Conservation (phyloP, 2,888 invertebrate species). For the Globia sparganii region DNA sequence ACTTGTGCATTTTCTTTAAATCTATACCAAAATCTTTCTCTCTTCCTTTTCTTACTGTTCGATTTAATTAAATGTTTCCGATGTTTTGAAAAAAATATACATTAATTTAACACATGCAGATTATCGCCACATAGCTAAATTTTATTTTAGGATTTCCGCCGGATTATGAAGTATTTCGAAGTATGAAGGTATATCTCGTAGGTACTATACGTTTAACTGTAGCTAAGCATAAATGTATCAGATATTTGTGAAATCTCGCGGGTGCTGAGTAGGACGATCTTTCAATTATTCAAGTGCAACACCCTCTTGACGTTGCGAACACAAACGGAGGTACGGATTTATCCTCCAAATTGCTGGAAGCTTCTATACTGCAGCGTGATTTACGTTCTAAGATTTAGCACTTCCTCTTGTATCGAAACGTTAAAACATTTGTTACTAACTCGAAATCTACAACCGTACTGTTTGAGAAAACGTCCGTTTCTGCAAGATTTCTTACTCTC, state of each 20-base stretch:
- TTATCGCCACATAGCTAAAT: neutral
- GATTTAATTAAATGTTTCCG: neutral
- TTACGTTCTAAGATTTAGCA: conserved; percentile 83
- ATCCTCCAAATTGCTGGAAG: conserved; percentile 77
- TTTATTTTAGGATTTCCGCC: neutral
- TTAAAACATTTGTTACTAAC: conserved; percentile 84
- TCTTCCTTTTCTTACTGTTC: neutral
- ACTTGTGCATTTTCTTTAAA: neutral
- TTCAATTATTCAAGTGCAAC: conserved; percentile 77
- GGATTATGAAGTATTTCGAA: neutral
- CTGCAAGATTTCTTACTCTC: conserved; percentile 71
- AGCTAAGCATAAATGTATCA: conserved; percentile 18
- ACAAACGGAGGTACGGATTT: conserved; percentile 78
- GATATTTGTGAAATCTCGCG: conserved; percentile 54
- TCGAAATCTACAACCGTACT: conserved; percentile 75
- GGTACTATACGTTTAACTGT: neutral
- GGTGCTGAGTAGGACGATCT: conserved; percentile 70
- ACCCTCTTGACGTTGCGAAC: conserved; percentile 74
- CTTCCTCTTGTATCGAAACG: conserved; percentile 85
- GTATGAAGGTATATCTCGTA: neutral
- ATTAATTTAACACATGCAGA: neutral
- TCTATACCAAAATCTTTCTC: too few relatives aligned
- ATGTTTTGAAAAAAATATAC: neutral
- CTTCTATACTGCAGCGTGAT: conserved; percentile 77
- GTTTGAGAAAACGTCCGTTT: conserved; percentile 70